phyloP scores from a whole-genome alignment of 2,797 vertebrate genomes.

The Triplophysa bombifrons region DNA sequence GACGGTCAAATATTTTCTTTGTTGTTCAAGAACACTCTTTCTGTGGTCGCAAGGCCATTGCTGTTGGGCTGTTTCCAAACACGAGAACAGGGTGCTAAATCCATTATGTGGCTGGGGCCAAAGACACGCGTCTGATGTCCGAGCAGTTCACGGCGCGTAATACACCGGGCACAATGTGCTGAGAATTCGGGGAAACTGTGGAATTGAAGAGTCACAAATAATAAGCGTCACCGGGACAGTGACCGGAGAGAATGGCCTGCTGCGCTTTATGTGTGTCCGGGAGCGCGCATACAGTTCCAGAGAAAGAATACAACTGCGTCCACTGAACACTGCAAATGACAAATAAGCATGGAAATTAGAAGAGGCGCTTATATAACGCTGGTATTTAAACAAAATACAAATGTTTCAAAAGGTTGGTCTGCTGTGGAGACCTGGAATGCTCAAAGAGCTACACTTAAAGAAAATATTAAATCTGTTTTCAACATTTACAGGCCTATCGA shows the following conservation, averaged over 20 bases:
- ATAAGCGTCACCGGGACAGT: conserved; percentile 71
- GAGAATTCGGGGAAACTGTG: conserved; percentile 78
- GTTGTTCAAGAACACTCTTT: neutral
- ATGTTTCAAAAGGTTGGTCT: neutral
- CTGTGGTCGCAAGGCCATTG: neutral
- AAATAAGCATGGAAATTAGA: neutral
- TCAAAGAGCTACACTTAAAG: neutral
- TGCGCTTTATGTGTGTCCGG: conserved; percentile 9
- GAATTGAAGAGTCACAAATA: conserved; percentile 82
- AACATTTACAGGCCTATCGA: neutral
- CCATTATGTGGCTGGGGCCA: conserved; percentile 68
- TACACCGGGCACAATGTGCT: conserved; percentile 73
- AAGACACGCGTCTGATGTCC: conserved; percentile 71
- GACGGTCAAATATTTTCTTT: conserved; percentile 1
- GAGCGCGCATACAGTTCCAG: neutral
- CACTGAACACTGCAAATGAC: neutral
- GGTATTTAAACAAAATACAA: neutral
- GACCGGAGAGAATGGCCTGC: conserved; percentile 48
- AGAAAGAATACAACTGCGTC: neutral
- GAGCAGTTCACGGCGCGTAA: conserved; percentile 70
- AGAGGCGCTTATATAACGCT: neutral
- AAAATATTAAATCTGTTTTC: neutral
- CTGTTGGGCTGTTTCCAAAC: conserved; percentile 13
- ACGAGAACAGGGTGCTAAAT: conserved; percentile 57
- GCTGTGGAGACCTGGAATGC: neutral